Evolutionary conservation across 1,140 invertebrate species (phyloP).

Genomic region (Aphelenchoides avenae): DNA sequence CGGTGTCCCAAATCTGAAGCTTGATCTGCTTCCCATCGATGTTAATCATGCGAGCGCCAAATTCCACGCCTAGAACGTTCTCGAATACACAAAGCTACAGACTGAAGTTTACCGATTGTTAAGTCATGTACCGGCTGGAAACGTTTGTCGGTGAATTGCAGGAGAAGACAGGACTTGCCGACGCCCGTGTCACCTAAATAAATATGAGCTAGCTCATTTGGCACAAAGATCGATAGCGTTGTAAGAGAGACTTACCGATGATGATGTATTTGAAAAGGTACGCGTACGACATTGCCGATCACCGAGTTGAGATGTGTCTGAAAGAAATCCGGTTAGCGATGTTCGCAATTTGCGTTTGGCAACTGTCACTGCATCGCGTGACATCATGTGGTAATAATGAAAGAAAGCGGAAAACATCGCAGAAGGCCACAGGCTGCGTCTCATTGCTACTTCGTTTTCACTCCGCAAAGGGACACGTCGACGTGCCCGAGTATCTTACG

Average conservation of each 20-base stretch:
- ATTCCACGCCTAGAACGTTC: conserved; percentile 81
- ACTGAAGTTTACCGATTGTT: conserved; percentile 76
- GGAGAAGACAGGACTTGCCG: conserved; percentile 92
- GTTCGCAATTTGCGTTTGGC: no score
- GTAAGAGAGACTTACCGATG: conserved; percentile 72
- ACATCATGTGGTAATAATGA: no score
- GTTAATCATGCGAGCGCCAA: conserved; percentile 99
- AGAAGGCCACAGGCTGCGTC: no score
- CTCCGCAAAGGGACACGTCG: no score
- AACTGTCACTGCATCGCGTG: no score
- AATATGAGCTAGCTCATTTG: no score
- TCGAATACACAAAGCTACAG: no score
- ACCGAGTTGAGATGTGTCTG: no score
- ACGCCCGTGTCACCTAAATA: conserved; percentile 70
- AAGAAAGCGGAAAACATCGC: no score
- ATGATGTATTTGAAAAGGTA: conserved; percentile 99
- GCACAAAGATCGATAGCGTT: conserved; percentile 10
- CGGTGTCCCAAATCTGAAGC: conserved; percentile 91
- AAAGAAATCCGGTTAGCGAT: no score
- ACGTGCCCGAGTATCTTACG: no score
- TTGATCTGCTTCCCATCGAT: conserved; percentile 99
- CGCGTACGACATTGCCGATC: conserved; percentile 85
- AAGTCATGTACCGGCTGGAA: conserved; percentile 99
- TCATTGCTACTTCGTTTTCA: no score
- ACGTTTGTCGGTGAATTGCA: conserved; percentile 99